Percentiles rank a stretch among this genome's conserved stretches.
These are phyloP conservation scores for Lepus timidus DNA, from an alignment of 2,113 vertebrate genomes.

Conservation along the genomic window DNA sequence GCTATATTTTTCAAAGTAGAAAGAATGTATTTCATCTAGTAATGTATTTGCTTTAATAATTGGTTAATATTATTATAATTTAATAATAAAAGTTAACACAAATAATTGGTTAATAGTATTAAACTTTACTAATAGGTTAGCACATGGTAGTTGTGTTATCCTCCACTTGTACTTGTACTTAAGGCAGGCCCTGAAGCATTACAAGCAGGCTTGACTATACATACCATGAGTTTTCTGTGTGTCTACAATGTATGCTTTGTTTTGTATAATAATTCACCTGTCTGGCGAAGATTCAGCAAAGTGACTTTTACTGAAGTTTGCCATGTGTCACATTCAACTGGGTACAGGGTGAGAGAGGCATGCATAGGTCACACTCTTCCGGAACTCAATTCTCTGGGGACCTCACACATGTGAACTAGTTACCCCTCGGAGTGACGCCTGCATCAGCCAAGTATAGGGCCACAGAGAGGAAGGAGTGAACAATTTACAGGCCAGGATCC, in stretches of 20 bases:
- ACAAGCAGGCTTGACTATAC: not conserved
- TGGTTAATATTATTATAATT: not conserved
- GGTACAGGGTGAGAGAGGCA: not conserved
- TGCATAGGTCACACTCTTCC: not conserved
- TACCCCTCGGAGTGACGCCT: not conserved
- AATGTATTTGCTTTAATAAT: not conserved
- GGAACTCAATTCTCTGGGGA: not conserved
- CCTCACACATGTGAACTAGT: not conserved
- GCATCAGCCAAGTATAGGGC: not conserved
- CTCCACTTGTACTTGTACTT: not conserved
- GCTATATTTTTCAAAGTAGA: not conserved
- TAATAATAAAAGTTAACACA: too few relatives aligned
- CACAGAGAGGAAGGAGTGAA: not conserved
- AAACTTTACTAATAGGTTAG: not conserved
- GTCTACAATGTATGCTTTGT: constrained; percentile 7
- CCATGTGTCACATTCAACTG: not conserved
- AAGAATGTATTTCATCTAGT: constrained; percentile 30
- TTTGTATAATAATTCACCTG: constrained; percentile 35
- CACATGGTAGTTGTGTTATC: not conserved
- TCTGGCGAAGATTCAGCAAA: not conserved
- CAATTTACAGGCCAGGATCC: not conserved
- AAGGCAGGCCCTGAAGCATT: not conserved
- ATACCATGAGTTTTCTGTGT: not conserved
- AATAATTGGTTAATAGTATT: too few relatives aligned
- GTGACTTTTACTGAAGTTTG: not conserved